Evolutionary conservation across 2,113 vertebrate genomes (phyloP), one percentile per base, ranked within the genome.

Genomic region (Cryptomyrus ogoouensis): DNA sequence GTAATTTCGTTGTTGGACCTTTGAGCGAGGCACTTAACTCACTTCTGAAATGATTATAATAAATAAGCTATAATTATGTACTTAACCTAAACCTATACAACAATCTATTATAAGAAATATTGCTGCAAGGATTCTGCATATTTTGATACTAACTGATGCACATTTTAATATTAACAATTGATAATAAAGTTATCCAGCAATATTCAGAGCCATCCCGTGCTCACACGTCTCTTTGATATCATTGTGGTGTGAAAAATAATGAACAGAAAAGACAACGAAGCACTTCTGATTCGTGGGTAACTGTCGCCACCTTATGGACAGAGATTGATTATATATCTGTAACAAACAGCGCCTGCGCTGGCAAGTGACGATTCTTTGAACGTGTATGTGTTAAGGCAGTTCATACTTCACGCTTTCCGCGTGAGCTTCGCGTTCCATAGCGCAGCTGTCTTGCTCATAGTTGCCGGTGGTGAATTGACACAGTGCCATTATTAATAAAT

Each of bases 221-320:
- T 58, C 53, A 24, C 56, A 24, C 56, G 19, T n/a, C 21, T 62
- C 24, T 58, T 58, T n/a, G 6, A 74, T n/a, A 74, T 35, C 66
- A 35, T 15, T 31, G n/a, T 35, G 66, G 66, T 27, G 12, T 74
- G 35, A 17, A 46, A 46, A 83, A 12, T 2, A 83, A 83, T 19
- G 6, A n/a, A 46, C 9, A n/a, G 1, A 24, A 44, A 3, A 24
- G 19, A 44, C 19, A 47, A 47, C 39, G 19, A 47, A 3, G 42
- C 42, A 21, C 44, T 24, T 84, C 10, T 47, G 83, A 44, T 84
- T 3, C 46, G n/a, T 49, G 31, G 15, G 24, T 87, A 8, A 53
- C 50, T 31, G 50, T 17, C 85, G 85, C 85, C 85, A 87, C 47
- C 85, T 87, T 24, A 53, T 53, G 85, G 85, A 52, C 85, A 35